Percentiles rank a stretch among this genome's conserved stretches.
Conservation (phyloP, 2,888 invertebrate species). For the Ormyrus rosae region DNA sequence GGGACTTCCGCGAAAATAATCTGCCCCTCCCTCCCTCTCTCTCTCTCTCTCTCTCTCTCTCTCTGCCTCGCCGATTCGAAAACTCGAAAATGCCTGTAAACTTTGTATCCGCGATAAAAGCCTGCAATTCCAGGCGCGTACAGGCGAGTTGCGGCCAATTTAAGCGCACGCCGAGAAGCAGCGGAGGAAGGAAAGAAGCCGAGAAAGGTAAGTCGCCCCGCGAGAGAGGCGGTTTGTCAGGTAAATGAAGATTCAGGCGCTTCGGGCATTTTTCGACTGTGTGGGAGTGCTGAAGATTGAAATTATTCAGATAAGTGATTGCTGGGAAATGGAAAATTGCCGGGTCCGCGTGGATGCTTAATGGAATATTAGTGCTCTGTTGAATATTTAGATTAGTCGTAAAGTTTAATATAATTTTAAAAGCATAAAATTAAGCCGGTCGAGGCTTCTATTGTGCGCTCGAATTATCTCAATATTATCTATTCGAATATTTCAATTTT, state of each 20-base stretch:
- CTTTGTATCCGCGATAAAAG: constrained; percentile 36
- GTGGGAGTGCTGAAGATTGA: too few species aligned
- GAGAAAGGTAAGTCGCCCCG: background rate
- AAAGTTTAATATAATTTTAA: too few species aligned
- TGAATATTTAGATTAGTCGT: too few species aligned
- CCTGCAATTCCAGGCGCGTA: constrained; percentile 30
- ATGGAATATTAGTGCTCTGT: too few species aligned
- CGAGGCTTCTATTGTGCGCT: too few species aligned
- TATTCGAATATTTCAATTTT: too few species aligned
- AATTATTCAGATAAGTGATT: too few species aligned
- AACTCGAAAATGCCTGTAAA: constrained; percentile 40
- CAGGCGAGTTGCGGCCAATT: constrained; percentile 11
- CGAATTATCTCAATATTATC: too few species aligned
- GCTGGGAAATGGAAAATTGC: too few species aligned
- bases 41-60: background rate
- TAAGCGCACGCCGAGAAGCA: background rate
- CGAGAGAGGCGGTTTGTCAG: too few species aligned
- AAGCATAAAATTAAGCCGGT: too few species aligned
- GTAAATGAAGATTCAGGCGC: too few species aligned
- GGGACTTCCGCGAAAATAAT: constrained; percentile 43
- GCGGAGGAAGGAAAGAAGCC: background rate
- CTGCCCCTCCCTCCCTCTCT: background rate
- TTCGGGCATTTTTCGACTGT: background rate
- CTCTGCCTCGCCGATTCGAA: background rate
- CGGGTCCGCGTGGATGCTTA: background rate